Evolutionary conservation across 2,113 vertebrate species (phyloP).

Genomic region (Aphyosemion australe): DNA sequence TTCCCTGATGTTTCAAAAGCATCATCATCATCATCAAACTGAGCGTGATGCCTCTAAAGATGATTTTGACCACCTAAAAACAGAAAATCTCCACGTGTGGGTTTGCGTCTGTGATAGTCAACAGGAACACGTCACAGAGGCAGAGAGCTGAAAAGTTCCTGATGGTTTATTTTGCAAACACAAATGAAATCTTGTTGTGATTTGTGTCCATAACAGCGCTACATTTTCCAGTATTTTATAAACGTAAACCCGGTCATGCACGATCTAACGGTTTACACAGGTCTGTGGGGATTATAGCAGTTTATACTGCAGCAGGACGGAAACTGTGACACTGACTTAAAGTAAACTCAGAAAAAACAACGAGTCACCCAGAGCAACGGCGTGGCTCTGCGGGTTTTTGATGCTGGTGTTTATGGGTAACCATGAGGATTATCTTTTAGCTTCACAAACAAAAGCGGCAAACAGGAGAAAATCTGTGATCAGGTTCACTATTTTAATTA

Average conservation of each 20-base stretch:
- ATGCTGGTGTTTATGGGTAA: not conserved
- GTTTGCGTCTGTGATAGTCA: not conserved
- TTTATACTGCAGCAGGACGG: not conserved
- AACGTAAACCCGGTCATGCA: too few relatives aligned
- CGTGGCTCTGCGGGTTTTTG: not conserved
- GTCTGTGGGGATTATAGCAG: too few relatives aligned
- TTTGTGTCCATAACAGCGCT: conserved; percentile 39
- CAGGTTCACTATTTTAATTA: not conserved
- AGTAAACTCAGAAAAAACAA: not conserved
- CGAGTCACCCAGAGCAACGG: not conserved
- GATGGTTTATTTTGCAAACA: conserved; percentile 59
- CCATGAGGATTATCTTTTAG: not conserved
- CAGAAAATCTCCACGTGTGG: too few relatives aligned
- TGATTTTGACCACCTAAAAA: conserved; percentile 40
- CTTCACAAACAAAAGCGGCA: not conserved
- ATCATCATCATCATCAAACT: not conserved
- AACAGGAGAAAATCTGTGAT: not conserved
- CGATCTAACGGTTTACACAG: too few relatives aligned
- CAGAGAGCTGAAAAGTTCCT: conserved; percentile 33
- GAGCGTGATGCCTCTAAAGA: conserved; percentile 9
- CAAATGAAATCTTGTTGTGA: conserved; percentile 51
- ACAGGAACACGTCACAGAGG: conserved; percentile 2
- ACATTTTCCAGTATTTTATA: too few relatives aligned
- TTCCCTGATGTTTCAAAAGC: conserved; percentile 7
- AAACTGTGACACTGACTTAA: not conserved